Evolutionary conservation across 2,113 vertebrate genomes (phyloP).

Genomic region (Mesitornis unicolor): DNA sequence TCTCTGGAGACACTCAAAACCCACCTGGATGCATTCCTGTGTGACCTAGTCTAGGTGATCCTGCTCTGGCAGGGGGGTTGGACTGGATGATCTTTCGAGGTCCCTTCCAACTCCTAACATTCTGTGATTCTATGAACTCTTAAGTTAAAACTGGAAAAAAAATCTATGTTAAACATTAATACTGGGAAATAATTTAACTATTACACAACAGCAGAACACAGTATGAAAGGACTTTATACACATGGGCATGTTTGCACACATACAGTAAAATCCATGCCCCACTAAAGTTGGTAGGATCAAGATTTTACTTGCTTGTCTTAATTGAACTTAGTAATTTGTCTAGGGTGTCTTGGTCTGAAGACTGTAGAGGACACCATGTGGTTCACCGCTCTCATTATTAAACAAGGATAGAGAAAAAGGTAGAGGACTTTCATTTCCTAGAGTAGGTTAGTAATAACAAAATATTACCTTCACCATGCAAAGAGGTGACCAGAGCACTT

Average conservation of each 20-base stretch:
- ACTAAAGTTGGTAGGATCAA: neutral
- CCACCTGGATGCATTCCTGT: too few relatives aligned
- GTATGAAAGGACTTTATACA: neutral
- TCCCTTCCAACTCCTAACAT: too few relatives aligned
- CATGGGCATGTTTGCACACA: neutral
- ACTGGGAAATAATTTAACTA: constrained; percentile 32
- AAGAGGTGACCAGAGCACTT: constrained; percentile 8
- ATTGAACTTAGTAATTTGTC: neutral
- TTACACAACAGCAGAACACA: neutral
- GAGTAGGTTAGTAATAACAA: constrained; percentile 11
- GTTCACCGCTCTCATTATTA: neutral
- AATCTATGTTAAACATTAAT: constrained; percentile 56
- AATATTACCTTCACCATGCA: neutral
- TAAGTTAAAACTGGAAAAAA: neutral
- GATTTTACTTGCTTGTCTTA: neutral
- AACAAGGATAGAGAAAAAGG: neutral
- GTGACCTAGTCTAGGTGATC: too few relatives aligned
- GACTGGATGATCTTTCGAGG: too few relatives aligned
- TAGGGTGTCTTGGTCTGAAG: neutral
- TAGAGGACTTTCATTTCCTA: neutral
- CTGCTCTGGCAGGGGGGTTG: too few relatives aligned
- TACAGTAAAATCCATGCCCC: neutral
- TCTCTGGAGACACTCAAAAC: too few relatives aligned
- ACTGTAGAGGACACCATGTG: neutral
- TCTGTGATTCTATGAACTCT: too few relatives aligned